Evolutionary conservation across 2,797 vertebrate species (phyloP), one percentile per base, ranked within the genome.

Genomic region (Karalla daura): DNA sequence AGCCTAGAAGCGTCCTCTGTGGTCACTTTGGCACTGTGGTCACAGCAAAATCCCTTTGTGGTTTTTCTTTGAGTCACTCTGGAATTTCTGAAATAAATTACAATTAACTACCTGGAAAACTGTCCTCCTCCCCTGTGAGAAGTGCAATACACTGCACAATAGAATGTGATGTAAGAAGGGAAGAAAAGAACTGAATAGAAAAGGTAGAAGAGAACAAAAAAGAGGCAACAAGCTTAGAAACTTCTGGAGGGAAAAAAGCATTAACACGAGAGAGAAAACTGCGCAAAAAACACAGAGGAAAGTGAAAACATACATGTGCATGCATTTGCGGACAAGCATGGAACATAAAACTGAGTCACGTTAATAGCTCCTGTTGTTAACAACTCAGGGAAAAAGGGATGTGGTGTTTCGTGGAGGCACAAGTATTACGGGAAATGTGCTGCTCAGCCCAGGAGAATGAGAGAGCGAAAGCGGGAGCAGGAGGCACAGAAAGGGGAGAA

Each of bases 301-400:
- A 52, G 27, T 27, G 75, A 79, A 79, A 76, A 84, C 75, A 86
- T 80, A 81, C 54, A 74, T 78, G 75, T 49, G 68, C 68, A 72
- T 71, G 66, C 53, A 45, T 54, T 83, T 72, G 69, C 56, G 79
- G 61, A 85, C 75, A 76, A 85, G 80, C 67, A 51, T 75, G 66
- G 79, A 88, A 86, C 85, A 88, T 86, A 84, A 89, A 89, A 90
- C 79, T 78, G 67, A 84, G 82, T 80, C 82, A 91, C 83, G 81
- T 90, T 91, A 90, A 92, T 89, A 88, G 88, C 80, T 87, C 74
- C 86, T 76, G 90, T 90, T 88, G 87, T 92, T 91, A 92, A 92
- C 85, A 90, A 87, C 85, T 89, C 62, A 56, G 90, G 84, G 84
- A 86, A 88, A 84, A 80, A 37, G 84, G 89, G 86, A 88, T 84